phyloP scores from a whole-genome alignment of 2,797 vertebrate species.

The Pempheris klunzingeri region DNA sequence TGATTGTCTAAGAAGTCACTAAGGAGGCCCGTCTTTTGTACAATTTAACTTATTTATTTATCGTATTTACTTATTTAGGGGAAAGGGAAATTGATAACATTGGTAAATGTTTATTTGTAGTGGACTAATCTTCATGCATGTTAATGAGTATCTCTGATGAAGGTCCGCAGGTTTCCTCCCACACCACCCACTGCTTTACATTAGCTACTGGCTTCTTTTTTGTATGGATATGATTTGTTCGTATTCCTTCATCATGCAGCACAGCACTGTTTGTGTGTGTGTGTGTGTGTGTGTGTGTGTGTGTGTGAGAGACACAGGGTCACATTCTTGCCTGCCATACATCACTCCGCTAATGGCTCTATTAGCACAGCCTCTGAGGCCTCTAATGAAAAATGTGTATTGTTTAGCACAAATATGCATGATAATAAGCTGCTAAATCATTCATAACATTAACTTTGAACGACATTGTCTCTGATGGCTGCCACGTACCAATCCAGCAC shows the following conservation, averaged over 20 bases:
- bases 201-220: constrained; percentile 52
- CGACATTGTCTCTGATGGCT: constrained; percentile 84
- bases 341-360: constrained; percentile 85
- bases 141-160: constrained; percentile 38
- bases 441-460: constrained; percentile 89
- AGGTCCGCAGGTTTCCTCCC: constrained; percentile 25
- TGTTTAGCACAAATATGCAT: constrained; percentile 87
- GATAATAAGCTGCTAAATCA: constrained; percentile 86
- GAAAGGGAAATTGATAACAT: constrained; percentile 26
- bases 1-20: constrained; percentile 33
- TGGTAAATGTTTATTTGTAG: constrained; percentile 48
- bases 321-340: constrained; percentile 81
- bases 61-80: constrained; percentile 46
- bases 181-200: constrained; percentile 43
- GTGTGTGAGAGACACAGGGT: constrained; percentile 73
- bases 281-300: constrained; percentile 27
- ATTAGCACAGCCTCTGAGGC: constrained; percentile 82
- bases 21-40: constrained; percentile 47
- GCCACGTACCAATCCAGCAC: constrained; percentile 53
- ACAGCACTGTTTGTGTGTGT: constrained; percentile 32
- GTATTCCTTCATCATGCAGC: constrained; percentile 64
- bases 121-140: constrained; percentile 31
- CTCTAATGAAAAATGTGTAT: constrained; percentile 86
- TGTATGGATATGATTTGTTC: constrained; percentile 52
- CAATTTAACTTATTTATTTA: constrained; percentile 48